Conservation (phyloP, 2,113 vertebrate genomes). For the Setophaga petechia region DNA sequence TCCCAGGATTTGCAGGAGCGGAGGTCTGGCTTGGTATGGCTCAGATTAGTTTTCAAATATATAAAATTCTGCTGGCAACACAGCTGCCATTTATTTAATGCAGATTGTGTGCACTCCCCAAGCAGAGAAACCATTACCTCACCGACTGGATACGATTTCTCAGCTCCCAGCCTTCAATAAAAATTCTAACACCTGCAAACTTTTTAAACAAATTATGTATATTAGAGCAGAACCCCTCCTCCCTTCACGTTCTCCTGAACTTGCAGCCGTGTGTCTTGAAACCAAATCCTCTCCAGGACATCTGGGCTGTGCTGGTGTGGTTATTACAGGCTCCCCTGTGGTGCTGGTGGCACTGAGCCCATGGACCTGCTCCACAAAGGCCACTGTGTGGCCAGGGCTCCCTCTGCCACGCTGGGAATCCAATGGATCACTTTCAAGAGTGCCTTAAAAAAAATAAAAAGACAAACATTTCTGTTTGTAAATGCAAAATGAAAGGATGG, state of each 20-base stretch:
- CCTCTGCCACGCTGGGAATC: background rate
- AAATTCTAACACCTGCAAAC: conserved; percentile 62
- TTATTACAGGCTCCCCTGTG: conserved; percentile 4
- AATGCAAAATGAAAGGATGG: background rate
- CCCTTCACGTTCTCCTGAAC: background rate
- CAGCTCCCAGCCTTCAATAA: conserved; percentile 53
- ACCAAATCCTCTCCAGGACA: conserved; percentile 27
- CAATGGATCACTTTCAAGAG: background rate
- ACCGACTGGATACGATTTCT: background rate
- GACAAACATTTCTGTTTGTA: background rate
- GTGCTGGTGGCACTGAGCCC: background rate
- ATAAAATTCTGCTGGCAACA: conserved; percentile 33
- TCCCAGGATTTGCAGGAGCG: background rate
- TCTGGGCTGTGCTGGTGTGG: conserved; percentile 3
- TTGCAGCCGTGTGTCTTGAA: conserved; percentile 24
- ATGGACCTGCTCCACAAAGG: background rate
- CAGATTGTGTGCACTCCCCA: background rate
- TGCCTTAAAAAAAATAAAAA: background rate
- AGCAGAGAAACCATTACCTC: conserved; percentile 42
- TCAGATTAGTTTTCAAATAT: conserved; percentile 16
- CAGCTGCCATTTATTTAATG: conserved; percentile 47
- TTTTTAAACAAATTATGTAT: conserved; percentile 39
- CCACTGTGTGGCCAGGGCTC: background rate
- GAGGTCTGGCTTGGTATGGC: background rate
- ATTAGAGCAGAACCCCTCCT: conserved; percentile 1